Evolutionary conservation across 2,888 invertebrate genomes (phyloP), one percentile per base, ranked within the genome.

Genomic region (Galerucella nymphaeae): DNA sequence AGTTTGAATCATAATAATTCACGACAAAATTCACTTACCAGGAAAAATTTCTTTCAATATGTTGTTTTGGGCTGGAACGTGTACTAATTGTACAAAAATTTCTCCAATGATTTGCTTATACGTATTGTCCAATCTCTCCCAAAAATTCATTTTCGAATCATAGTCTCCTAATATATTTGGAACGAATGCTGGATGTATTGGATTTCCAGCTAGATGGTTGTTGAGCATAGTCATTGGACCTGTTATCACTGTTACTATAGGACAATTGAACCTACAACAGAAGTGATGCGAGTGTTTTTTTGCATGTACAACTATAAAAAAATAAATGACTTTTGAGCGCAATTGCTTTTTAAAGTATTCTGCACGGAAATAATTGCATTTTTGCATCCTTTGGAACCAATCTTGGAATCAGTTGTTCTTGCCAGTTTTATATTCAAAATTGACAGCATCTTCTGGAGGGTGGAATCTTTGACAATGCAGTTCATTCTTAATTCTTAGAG

Each of bases 51-150:
- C 78, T 61, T 82, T 76, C 5, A 82, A 50, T 2, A 82, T 8
- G 58, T 70, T 74, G 55, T 81, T 78, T 45, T 83, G 80, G 5
- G 41, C 38, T 38, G 71, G 71, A 45, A 71, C n/a, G 10, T 18
- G 11, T 62, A 13, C 70, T 2, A 30, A 53, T 13, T 53, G 50
- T 30, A 69, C 57, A 23, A 53, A 61, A 5, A 69, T n/a, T 62
- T 69, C 68, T 50, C 62, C 61, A 11, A 69, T 2, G 13, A 78
- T 10, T 48, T 70, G 45, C 18, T 65, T 62, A 13, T 85, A 87
- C 0, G 88, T 84, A 80, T 91, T 92, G n/a, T 86, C 82, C 0
- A 91, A 61, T 74, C 92, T 83, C 75, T 89, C 87, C 81, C 84
- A 83, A 75, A 92, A 90, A 45, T 84, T 88, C 83, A 89, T 88